Conservation (phyloP, 2,888 invertebrate genomes). For the Rhodophaea formosa region DNA sequence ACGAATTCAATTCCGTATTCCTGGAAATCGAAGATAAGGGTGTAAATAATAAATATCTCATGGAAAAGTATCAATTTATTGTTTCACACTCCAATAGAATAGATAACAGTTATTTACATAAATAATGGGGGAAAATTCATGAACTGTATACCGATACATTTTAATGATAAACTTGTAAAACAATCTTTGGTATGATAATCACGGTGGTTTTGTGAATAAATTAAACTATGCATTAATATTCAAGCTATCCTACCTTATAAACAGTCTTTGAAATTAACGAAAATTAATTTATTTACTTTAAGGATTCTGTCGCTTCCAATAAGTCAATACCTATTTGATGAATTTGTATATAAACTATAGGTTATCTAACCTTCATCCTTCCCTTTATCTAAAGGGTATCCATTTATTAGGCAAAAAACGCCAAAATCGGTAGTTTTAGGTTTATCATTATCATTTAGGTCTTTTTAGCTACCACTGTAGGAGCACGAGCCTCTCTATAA, state of each 20-base stretch:
- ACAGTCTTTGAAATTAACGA: conserved; percentile 22
- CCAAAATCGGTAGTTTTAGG: too few species aligned
- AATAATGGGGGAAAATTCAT: conserved; percentile 13
- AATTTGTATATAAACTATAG: not conserved
- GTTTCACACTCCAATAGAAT: conserved; percentile 62
- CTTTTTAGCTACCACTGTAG: too few species aligned
- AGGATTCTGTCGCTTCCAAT: not conserved
- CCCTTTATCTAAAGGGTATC: too few species aligned
- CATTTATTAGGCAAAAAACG: too few species aligned
- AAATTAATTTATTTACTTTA: conserved; percentile 13
- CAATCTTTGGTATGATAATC: conserved; percentile 52
- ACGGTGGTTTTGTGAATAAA: conserved; percentile 41
- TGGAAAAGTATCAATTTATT: conserved; percentile 79
- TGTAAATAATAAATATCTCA: conserved; percentile 35
- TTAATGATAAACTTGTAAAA: conserved; percentile 24
- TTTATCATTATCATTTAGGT: too few species aligned
- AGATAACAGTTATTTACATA: conserved; percentile 45
- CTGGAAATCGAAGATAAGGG: not conserved
- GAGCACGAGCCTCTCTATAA: too few species aligned
- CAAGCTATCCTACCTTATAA: conserved; percentile 20
- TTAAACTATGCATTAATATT: conserved; percentile 27
- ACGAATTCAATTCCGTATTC: too few species aligned
- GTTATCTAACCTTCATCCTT: too few species aligned
- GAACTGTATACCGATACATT: not conserved
- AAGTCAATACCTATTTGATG: not conserved